Percentiles rank a stretch among this genome's conserved stretches.
Conservation (phyloP, 2,797 vertebrate genomes). For the Chelidonichthys spinosus region DNA sequence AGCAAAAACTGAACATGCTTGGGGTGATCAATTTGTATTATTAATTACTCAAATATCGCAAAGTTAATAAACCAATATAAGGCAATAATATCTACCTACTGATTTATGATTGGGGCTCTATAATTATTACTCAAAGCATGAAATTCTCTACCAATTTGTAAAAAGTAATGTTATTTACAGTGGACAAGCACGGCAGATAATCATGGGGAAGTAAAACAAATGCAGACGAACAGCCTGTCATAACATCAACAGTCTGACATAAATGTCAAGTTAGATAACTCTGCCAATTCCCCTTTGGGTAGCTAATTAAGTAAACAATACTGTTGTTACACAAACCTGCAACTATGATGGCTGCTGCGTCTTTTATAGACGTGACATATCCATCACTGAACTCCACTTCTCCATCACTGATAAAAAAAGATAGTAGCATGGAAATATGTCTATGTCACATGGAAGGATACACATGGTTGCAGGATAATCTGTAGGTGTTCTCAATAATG, state of each 20-base stretch:
- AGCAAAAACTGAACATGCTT: not conserved
- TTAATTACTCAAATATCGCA: not conserved
- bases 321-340: not conserved
- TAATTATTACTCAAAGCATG: not conserved
- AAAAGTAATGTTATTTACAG: not conserved
- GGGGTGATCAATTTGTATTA: not conserved
- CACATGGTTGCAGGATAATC: constrained; percentile 98
- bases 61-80: not conserved
- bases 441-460: constrained; percentile 86
- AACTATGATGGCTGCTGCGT: not conserved
- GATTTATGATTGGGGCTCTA: not conserved
- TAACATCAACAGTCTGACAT: constrained; percentile 8
- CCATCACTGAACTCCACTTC: constrained; percentile 17
- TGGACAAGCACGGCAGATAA: not conserved
- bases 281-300: constrained; percentile 49
- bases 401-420: constrained; percentile 13
- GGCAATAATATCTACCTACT: not conserved
- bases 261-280: constrained; percentile 52
- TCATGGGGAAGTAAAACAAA: constrained; percentile 50
- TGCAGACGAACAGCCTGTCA: constrained; percentile 5
- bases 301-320: not conserved
- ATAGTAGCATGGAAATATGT: not conserved
- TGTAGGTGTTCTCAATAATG: constrained; percentile 98
- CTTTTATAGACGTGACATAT: not conserved
- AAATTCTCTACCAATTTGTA: not conserved